phyloP scores from a whole-genome alignment of 2,888 invertebrate species.

The Aspidiotus destructor region DNA sequence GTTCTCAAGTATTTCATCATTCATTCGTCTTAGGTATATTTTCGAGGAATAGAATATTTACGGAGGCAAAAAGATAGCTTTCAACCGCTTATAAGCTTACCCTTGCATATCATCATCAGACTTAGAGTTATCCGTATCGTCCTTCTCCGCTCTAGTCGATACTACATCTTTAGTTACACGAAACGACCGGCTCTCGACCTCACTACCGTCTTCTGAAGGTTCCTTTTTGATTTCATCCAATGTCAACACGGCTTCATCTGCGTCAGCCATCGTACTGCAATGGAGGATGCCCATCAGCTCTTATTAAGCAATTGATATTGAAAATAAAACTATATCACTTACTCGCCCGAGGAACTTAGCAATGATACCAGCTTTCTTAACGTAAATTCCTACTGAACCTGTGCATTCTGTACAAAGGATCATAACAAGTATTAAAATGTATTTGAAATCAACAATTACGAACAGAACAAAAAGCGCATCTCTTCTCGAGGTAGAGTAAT shows the following conservation, averaged over 20 bases:
- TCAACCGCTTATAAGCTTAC: background rate
- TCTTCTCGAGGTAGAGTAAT: background rate
- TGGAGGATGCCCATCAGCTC: no score
- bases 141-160: slow-evolving; percentile 19
- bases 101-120: slow-evolving; percentile 27
- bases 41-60: no score
- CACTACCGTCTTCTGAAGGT: slow-evolving; percentile 4
- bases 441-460: slow-evolving; percentile 5
- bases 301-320: no score
- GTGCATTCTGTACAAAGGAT: slow-evolving; percentile 13
- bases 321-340: no score
- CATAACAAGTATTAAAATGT: slow-evolving; percentile 6
- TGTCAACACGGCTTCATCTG: background rate
- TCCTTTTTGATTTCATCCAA: slow-evolving; percentile 17
- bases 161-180: slow-evolving; percentile 2
- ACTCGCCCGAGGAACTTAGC: no score
- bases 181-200: slow-evolving; percentile 19
- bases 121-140: slow-evolving; percentile 13
- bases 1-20: no score
- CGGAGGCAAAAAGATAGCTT: no score
- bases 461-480: background rate
- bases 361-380: no score
- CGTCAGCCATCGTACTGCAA: no score
- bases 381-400: no score
- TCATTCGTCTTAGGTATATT: no score